Base-by-base conservation (phyloP, 2,888 invertebrate genomes). In the Volucella inflata region DNA sequence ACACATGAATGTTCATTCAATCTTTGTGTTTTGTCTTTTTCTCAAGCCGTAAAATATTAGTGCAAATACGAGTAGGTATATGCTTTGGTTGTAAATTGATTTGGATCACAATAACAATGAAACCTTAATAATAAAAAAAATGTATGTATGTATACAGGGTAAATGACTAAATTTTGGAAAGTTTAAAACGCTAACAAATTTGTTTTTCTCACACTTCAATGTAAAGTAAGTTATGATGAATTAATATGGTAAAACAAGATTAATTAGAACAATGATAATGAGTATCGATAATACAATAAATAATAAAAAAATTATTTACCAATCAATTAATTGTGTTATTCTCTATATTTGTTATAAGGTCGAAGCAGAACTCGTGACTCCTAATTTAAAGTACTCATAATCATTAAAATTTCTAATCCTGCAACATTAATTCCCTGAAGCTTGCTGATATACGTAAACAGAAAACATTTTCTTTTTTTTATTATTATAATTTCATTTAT, bases 201-300 rank as follows among this genome's bases (percentile, higher is more conserved):
- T 84, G 79, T 84, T 84, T 84, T 75, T 74, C 74, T 83, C 72
- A 70, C 78, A 83, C 83, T 64, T 50, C 16, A 65, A 75, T 74
- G 75, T 60, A 71, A 76, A 83, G 59, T 65, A 40, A 78, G 51
- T 62, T 64, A 65, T 62, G n/a, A 62, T 64, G 62, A 55, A 42
- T 77, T 60, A 77, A 82, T 76, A 46, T 59, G 64, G 50, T 53
- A 76, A 67, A 65, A 82, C 77, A 70, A 77, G 62, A 77, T 70
- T 55, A 79, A 71, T 78, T 78, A 71, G 64, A 71, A 70, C 65
- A 65, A 42, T 48, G 78, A 21, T 72, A 71, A 78, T 65, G 8
- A 70, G 11, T 36, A 51, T 38, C 44, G 44, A 44, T 44, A 71
- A 71, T 53, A 44, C 38, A 71, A 71, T 53, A 51, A 44, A 62